A percentile compares a stretch with the other conserved stretches of the same genome.
Conservation (phyloP, 2,113 vertebrate species). For the Seriola dumerili region DNA sequence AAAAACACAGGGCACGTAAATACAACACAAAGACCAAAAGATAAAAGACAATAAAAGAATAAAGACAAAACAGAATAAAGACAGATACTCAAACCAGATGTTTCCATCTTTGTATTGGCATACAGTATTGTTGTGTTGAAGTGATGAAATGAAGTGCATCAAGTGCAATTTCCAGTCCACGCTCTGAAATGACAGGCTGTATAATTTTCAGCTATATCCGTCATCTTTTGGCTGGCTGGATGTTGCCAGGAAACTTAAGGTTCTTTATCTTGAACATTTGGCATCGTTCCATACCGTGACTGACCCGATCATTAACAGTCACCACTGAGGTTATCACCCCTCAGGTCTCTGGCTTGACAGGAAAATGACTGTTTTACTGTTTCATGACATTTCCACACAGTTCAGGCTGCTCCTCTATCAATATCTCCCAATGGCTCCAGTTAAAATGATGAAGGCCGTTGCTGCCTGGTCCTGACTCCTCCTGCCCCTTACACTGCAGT, state of each 20-base stretch:
- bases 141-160: neutral
- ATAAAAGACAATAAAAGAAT: neutral
- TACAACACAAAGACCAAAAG: too few species aligned
- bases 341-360: neutral
- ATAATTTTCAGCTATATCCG: neutral
- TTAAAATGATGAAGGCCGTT: neutral
- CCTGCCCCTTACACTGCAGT: neutral
- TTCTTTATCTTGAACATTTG: conserved; percentile 2
- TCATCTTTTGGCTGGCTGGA: neutral
- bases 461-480: neutral
- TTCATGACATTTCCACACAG: neutral
- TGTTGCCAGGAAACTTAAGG: neutral
- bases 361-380: neutral
- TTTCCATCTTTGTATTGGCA: neutral
- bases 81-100: neutral
- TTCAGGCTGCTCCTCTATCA: neutral
- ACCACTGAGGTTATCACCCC: conserved; percentile 1
- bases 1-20: too few species aligned
- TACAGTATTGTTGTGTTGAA: neutral
- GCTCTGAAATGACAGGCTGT: neutral
- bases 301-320: conserved; percentile 6
- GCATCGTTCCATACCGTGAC: neutral
- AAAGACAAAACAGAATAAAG: neutral
- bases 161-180: neutral
- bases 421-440: neutral